phyloP scores from a whole-genome alignment of 2,113 vertebrate genomes.

The Sylvia atricapilla region DNA sequence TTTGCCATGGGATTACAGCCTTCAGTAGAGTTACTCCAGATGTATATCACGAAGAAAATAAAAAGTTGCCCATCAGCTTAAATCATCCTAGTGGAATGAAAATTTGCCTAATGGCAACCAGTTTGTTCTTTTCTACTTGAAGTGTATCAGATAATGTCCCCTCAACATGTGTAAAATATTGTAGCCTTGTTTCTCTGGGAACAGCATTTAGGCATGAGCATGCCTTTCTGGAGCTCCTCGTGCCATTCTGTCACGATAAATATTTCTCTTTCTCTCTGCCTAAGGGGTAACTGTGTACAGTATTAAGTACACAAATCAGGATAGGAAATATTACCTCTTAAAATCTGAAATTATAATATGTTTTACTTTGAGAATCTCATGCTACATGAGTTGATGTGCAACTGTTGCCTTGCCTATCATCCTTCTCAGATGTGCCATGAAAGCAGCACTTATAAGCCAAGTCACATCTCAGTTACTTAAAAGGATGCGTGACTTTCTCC shows the following conservation, averaged over 20 bases:
- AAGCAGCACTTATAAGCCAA: background rate
- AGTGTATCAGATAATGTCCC: background rate
- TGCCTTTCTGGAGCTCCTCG: background rate
- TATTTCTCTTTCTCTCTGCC: background rate
- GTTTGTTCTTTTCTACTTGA: background rate
- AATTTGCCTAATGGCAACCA: background rate
- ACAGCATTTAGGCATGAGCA: background rate
- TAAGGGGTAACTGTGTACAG: background rate
- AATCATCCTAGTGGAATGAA: background rate
- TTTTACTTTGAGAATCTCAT: background rate
- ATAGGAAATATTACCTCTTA: background rate
- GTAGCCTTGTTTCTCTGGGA: background rate
- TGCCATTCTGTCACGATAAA: background rate
- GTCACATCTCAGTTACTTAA: background rate
- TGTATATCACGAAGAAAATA: background rate
- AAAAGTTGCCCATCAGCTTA: background rate
- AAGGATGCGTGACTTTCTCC: background rate
- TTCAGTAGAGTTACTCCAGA: background rate
- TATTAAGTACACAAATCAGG: background rate
- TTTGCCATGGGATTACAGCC: background rate
- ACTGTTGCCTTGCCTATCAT: background rate
- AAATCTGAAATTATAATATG: background rate
- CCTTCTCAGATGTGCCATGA: background rate
- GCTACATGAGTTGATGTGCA: background rate
- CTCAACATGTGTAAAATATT: background rate